phyloP scores from a whole-genome alignment of 1,140 invertebrate genomes.

The Mylabris phalerata region DNA sequence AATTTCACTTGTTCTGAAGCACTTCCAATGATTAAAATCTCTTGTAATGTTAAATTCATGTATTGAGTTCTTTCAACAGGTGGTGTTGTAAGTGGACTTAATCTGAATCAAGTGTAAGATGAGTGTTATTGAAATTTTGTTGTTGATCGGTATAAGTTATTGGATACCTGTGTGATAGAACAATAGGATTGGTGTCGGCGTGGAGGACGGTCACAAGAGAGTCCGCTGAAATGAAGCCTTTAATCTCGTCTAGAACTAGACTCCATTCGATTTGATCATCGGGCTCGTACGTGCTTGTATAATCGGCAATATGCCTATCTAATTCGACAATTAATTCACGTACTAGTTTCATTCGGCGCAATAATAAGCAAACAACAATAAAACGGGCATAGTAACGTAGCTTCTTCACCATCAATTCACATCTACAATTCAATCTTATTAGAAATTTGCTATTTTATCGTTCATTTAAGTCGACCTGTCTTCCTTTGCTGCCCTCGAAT shows the following conservation, averaged over 20 bases:
- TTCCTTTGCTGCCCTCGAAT: constrained; percentile 88
- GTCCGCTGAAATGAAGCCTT: constrained; percentile 90
- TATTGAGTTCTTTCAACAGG: constrained; percentile 78
- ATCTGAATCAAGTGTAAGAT: constrained; percentile 47
- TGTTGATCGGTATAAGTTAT: no score
- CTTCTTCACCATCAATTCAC: constrained; percentile 97
- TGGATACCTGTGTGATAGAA: constrained; percentile 69
- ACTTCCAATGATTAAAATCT: constrained; percentile 92
- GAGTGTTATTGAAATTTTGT: no score
- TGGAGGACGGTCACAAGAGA: constrained; percentile 82
- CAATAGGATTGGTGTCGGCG: constrained; percentile 75
- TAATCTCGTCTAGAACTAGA: constrained; percentile 89
- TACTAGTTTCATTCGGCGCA: constrained; percentile 92
- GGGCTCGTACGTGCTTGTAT: constrained; percentile 90
- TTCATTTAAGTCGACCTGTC: constrained; percentile 57
- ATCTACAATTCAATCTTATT: constrained; percentile 46
- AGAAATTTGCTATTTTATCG: neutral
- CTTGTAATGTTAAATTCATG: constrained; percentile 84
- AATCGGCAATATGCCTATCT: constrained; percentile 87
- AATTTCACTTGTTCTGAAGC: constrained; percentile 95
- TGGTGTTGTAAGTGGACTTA: constrained; percentile 78
- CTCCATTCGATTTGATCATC: constrained; percentile 97
- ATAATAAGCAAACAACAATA: constrained; percentile 90
- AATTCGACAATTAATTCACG: constrained; percentile 86
- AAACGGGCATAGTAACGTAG: constrained; percentile 93